Percentiles rank a stretch among this genome's conserved stretches.
Conservation (phyloP, 2,797 vertebrate genomes). For the Limnodromus scolopaceus region DNA sequence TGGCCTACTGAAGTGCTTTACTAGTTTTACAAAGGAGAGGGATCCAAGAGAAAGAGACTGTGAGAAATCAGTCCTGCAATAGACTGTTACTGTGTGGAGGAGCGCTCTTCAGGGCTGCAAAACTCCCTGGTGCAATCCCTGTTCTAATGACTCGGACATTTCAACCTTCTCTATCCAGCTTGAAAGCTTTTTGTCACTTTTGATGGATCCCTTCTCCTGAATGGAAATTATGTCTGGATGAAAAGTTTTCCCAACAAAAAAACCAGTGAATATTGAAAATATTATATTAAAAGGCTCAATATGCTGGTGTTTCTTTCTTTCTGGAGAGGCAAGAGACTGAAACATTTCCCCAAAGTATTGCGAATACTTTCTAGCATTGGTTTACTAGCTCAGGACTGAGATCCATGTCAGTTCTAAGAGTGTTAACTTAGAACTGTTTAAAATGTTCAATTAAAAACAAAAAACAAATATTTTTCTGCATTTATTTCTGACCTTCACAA, state of each 20-base stretch:
- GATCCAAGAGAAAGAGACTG: not conserved
- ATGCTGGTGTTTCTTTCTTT: not conserved
- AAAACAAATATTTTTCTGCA: not conserved
- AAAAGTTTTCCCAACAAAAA: not conserved
- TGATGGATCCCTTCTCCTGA: not conserved
- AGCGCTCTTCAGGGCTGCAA: not conserved
- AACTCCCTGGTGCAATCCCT: not conserved
- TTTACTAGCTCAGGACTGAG: not conserved
- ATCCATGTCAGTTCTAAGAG: not conserved
- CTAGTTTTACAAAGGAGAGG: not conserved
- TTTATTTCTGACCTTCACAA: not conserved
- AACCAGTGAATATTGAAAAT: accelerated
- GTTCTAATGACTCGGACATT: not conserved
- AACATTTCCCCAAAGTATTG: not conserved
- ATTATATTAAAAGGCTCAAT: not conserved
- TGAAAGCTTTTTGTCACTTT: not conserved
- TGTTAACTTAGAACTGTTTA: not conserved
- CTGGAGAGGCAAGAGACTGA: not conserved
- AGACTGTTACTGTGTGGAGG: not conserved
- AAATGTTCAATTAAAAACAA: not conserved
- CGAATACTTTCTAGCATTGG: not conserved
- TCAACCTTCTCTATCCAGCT: not conserved
- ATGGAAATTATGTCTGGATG: not conserved
- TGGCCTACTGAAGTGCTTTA: not conserved
- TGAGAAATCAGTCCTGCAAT: not conserved